Conservation (phyloP, 2,888 invertebrate species). For the Platycheirus albimanus region DNA sequence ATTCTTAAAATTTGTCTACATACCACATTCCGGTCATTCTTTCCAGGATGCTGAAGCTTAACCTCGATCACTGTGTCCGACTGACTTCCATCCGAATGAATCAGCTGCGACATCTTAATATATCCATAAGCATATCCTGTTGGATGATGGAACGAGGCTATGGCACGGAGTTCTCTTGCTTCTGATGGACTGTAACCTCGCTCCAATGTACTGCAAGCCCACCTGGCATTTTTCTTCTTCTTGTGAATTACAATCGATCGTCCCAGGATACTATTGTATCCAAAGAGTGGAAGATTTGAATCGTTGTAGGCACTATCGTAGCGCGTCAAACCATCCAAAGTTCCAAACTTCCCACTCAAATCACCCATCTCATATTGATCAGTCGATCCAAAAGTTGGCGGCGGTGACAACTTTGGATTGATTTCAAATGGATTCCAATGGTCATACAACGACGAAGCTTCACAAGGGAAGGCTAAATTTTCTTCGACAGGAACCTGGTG, state of each 20-base stretch:
- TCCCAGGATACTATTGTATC: conserved; percentile 91
- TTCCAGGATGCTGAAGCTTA: conserved; percentile 93
- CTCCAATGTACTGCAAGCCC: conserved; percentile 93
- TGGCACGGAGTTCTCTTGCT: conserved; percentile 92
- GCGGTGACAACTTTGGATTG: conserved; percentile 86
- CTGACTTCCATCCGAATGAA: conserved; percentile 92
- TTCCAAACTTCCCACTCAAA: conserved; percentile 93
- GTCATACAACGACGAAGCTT: conserved; percentile 90
- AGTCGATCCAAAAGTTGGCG: conserved; percentile 87
- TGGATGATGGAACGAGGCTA: conserved; percentile 94
- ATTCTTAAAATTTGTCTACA: conserved; percentile 73
- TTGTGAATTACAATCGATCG: conserved; percentile 93
- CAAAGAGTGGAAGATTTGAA: conserved; percentile 91
- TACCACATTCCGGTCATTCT: conserved; percentile 91
- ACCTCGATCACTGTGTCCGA: conserved; percentile 96
- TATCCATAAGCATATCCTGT: conserved; percentile 93
- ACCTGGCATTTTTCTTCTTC: conserved; percentile 86
- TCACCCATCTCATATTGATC: conserved; percentile 95
- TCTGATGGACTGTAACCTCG: conserved; percentile 94
- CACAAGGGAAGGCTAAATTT: conserved; percentile 94
- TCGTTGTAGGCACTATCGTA: conserved; percentile 88
- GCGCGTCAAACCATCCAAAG: conserved; percentile 86
- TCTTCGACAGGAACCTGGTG: conserved; percentile 93
- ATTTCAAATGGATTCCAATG: conserved; percentile 93
- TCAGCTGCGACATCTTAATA: conserved; percentile 92